phyloP scores from a whole-genome alignment of 2,888 invertebrate genomes.

The Tachina lurida region DNA sequence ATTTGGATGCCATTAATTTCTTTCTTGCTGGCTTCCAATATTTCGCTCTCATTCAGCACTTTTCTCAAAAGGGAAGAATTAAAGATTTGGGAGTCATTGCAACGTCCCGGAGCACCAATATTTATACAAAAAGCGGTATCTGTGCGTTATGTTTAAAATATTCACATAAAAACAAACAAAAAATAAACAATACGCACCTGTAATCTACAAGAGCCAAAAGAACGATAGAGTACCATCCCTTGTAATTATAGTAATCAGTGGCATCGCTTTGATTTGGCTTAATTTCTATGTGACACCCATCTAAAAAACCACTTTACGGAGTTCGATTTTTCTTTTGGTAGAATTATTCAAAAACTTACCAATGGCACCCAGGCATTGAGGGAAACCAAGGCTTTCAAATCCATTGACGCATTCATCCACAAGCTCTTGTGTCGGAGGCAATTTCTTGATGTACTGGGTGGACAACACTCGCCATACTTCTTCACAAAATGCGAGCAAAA shows the following conservation, averaged over 20 bases:
- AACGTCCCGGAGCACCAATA: not conserved
- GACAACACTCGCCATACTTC: not conserved
- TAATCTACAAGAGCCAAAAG: conserved; percentile 18
- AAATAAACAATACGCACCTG: not conserved
- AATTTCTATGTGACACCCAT: conserved; percentile 23
- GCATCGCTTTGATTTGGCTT: conserved; percentile 13
- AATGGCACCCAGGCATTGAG: too few relatives aligned
- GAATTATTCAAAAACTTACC: too few relatives aligned
- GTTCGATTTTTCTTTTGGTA: too few relatives aligned
- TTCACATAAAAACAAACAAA: not conserved
- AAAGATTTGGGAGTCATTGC: conserved; percentile 16
- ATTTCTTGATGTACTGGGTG: conserved; percentile 3
- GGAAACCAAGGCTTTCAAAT: too few relatives aligned
- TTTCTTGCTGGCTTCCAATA: conserved; percentile 5
- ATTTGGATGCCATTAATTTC: conserved; percentile 4
- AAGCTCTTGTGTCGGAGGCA: conserved; percentile 8
- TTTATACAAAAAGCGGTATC: conserved; percentile 9
- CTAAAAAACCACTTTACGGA: not conserved
- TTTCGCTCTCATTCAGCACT: conserved; percentile 5
- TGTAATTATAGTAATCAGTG: conserved; percentile 6
- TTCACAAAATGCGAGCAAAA: not conserved
- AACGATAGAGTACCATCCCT: too few relatives aligned
- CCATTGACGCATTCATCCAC: too few relatives aligned
- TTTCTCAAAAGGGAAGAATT: conserved; percentile 12
- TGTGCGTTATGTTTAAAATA: not conserved